Percentiles rank a stretch among this genome's conserved stretches.
Conservation (phyloP, 2,113 vertebrate genomes). For the Vombatus ursinus region DNA sequence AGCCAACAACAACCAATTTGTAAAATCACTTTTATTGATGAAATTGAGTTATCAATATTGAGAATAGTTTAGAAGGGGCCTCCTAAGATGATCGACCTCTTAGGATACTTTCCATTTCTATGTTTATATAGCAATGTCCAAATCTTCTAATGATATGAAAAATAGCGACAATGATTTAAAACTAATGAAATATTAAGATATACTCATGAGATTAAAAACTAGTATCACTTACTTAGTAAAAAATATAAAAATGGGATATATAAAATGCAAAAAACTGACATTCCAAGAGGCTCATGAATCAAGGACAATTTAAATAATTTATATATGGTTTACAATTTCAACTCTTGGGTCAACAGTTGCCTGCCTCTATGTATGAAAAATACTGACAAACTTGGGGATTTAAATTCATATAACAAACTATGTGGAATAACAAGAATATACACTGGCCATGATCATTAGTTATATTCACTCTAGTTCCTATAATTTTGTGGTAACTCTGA, state of each 20-base stretch:
- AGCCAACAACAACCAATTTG: background rate
- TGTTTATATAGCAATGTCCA: background rate
- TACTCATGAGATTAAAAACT: background rate
- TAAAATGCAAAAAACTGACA: conserved; percentile 48
- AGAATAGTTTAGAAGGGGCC: background rate
- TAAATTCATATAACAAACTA: conserved; percentile 54
- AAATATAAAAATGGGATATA: conserved; percentile 12
- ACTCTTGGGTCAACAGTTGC: conserved; percentile 43
- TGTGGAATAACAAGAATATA: conserved; percentile 23
- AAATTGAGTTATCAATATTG: background rate
- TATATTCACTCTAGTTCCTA: conserved; percentile 39
- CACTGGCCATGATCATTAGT: conserved; percentile 1
- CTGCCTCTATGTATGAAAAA: conserved; percentile 12
- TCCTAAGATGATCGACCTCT: background rate
- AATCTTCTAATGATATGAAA: background rate
- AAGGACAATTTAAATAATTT: conserved; percentile 50
- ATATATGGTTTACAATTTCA: conserved; percentile 53
- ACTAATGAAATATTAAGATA: background rate
- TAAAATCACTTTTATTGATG: background rate
- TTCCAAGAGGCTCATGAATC: conserved; percentile 16
- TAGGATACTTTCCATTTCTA: background rate
- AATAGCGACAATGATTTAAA: background rate
- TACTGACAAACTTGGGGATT: background rate
- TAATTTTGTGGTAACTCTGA: conserved; percentile 11
- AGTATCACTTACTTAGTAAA: conserved; percentile 35